Evolutionary conservation across 1,140 invertebrate genomes (phyloP), one percentile per base, ranked within the genome.

Genomic region (Pantala flavescens): DNA sequence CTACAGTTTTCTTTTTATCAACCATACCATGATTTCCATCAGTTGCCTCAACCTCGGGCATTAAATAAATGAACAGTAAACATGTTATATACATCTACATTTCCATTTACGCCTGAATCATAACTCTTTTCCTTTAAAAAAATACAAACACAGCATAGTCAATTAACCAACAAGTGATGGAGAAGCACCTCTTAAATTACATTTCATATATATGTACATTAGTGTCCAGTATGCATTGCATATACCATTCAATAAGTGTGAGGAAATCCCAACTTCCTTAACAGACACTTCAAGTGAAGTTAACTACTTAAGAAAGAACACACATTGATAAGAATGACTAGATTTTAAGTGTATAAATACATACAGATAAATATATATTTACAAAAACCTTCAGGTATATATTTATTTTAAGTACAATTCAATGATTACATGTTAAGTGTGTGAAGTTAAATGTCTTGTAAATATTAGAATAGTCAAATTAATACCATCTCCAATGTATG

Each of bases 141-240:
- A 63, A 63, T 63, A 63, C 49, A 63, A 63, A 63, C n/a, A 63
- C 49, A 63, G 49, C 49, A 63, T 3, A 63, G 14, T 21, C 49
- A 63, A 63, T 63, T 16, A 63, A 63, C 49, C 49, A 63, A 63
- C 49, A 63, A 63, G 49, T 63, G 49, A 63, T 21, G n/a, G 49
- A 19, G 14, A 63, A 63, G 49, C 49, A 16, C 49, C 49, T 36
- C 12, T 7, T 16, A 63, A 63, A 12, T 63, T 63, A 63, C 49
- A 63, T 7, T 63, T 63, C 49, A 63, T 63, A 63, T 63, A 19
- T 63, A 63, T 63, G n/a, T 63, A 63, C 49, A 63, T 63, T 63
- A 19, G 49, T 63, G 49, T 63, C 49, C 49, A 63, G 49, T 63
- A 63, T 63, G 49, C 49, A 63, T 63, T 63, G 49, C 49, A 63